phyloP scores from a whole-genome alignment of 2,888 invertebrate genomes.

The Phragmatobia fuliginosa region DNA sequence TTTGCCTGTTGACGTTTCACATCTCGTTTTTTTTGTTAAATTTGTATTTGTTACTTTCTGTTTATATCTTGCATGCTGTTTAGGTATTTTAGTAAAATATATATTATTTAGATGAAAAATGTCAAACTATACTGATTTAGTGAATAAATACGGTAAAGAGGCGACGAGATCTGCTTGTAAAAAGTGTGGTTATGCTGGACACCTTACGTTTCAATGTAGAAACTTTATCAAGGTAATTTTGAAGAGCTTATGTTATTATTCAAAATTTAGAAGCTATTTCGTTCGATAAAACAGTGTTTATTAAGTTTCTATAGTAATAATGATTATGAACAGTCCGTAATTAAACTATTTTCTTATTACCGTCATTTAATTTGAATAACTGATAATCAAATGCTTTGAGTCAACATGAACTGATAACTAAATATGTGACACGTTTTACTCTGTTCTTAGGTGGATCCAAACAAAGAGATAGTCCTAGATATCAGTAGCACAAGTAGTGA shows the following conservation, averaged over 20 bases:
- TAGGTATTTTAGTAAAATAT: neutral
- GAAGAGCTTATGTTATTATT: neutral
- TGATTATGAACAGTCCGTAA: neutral
- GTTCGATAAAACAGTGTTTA: neutral
- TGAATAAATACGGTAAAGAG: conserved; percentile 89
- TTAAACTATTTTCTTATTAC: neutral
- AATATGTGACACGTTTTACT: conserved; percentile 12
- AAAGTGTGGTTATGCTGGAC: conserved; percentile 98
- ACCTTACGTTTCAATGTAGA: conserved; percentile 97
- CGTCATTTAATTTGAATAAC: neutral
- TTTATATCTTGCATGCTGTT: conserved; percentile 17
- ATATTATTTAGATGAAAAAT: conserved; percentile 49
- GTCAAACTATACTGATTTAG: conserved; percentile 76
- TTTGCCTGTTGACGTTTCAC: conserved; percentile 47
- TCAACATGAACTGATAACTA: neutral
- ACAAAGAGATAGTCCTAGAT: conserved; percentile 96
- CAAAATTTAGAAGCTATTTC: neutral
- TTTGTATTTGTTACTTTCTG: conserved; percentile 6
- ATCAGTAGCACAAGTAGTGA: conserved; percentile 98
- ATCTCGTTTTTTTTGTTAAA: neutral
- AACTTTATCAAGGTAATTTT: conserved; percentile 94
- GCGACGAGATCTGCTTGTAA: conserved; percentile 95
- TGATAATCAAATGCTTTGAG: neutral
- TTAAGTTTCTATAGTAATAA: neutral
- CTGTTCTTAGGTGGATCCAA: conserved; percentile 91